Conservation (phyloP, 2,888 invertebrate genomes). For the Zaprionus lineosus region DNA sequence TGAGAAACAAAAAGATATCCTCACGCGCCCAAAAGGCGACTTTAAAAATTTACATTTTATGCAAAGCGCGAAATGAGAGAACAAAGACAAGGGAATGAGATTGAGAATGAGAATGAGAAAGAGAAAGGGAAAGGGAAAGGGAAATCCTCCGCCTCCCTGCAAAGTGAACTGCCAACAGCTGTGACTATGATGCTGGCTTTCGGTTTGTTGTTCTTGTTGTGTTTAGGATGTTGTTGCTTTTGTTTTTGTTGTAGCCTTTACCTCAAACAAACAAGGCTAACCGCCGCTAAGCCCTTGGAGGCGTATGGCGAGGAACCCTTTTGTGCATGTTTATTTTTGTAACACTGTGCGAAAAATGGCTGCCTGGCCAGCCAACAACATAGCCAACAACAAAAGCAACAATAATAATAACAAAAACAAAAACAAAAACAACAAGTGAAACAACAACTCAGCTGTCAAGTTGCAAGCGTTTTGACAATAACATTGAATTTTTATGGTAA, state of each 20-base stretch:
- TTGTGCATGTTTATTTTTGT: constrained; percentile 43
- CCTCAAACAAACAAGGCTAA: constrained; percentile 25
- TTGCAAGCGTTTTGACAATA: constrained; percentile 54
- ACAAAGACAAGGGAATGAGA: too few species aligned
- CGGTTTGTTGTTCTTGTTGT: background rate
- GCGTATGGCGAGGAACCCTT: too few species aligned
- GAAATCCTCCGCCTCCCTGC: background rate
- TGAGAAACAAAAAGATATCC: background rate
- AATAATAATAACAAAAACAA: background rate
- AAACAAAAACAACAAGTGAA: too few species aligned
- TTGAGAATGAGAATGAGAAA: too few species aligned
- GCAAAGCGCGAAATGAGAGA: background rate
- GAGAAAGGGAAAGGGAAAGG: background rate
- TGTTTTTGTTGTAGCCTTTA: constrained; percentile 3
- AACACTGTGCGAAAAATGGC: constrained; percentile 18
- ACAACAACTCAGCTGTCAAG: constrained; percentile 9
- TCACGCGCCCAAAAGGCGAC: constrained; percentile 3
- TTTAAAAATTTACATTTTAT: constrained; percentile 37
- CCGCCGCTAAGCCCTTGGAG: constrained; percentile 6
- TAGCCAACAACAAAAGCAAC: constrained; percentile 3
- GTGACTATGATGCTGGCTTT: constrained; percentile 27
- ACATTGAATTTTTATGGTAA: constrained; percentile 67
- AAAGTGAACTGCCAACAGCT: constrained; percentile 37
- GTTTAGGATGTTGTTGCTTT: background rate
- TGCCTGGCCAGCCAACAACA: constrained; percentile 18